phyloP scores from a whole-genome alignment of 2,797 vertebrate species.

The Gymnodraco acuticeps region DNA sequence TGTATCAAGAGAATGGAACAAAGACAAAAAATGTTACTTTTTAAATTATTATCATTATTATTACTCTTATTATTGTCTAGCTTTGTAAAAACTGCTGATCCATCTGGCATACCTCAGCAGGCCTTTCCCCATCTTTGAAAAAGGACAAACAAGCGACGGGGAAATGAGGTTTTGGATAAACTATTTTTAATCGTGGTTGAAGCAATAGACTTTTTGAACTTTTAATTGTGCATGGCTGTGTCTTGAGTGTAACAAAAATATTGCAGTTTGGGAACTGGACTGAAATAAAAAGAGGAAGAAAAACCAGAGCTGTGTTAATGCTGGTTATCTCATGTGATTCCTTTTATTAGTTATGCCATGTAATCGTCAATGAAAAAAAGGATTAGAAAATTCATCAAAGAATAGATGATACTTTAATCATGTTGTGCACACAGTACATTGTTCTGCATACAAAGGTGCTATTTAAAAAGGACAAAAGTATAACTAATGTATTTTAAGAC shows the following conservation, averaged over 20 bases:
- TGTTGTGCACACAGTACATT: background rate
- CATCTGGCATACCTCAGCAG: constrained; percentile 90
- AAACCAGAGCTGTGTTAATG: constrained; percentile 45
- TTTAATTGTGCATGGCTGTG: constrained; percentile 99
- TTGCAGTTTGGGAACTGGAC: constrained; percentile 97
- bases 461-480: background rate
- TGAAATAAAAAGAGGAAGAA: constrained; percentile 87
- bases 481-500: constrained; percentile 16
- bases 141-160: constrained; percentile 70
- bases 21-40: constrained; percentile 90
- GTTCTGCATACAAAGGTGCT: constrained; percentile 9
- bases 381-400: background rate
- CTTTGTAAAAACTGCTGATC: constrained; percentile 92
- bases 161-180: constrained; percentile 86
- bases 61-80: constrained; percentile 84
- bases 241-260: constrained; percentile 96
- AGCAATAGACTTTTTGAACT: constrained; percentile 99
- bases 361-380: background rate
- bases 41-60: constrained; percentile 88
- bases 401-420: constrained; percentile 14
- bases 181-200: constrained; percentile 99
- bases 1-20: constrained; percentile 91
- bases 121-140: constrained; percentile 75
- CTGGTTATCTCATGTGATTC: constrained; percentile 4
- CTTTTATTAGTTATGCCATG: constrained; percentile 3